Base-by-base conservation (phyloP, 2,113 vertebrate genomes). In the Otocyon megalotis region DNA sequence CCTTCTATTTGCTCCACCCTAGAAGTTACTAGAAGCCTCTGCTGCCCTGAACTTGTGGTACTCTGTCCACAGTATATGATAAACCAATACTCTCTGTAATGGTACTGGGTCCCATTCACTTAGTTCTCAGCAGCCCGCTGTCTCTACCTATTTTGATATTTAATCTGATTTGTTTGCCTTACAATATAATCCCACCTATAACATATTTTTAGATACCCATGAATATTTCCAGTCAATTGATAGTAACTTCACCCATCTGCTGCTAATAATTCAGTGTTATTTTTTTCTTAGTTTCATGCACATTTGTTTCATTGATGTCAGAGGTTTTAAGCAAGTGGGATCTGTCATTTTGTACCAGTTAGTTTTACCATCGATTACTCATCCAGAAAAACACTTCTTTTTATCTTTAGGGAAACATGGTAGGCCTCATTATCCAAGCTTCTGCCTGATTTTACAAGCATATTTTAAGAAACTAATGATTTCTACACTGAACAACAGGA, bases 381-480 rank as follows among this genome's bases (percentile, higher is more conserved):
- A 62, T 28, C n/a, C 87, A 56, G 3, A 85, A 65, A 37, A 94
- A 43, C 32, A 50, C 35, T 11, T 24, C n/a, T 7, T 26, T 63
- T 48, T 96, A 85, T 93, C 28, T 63, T 96, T 95, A 17, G 4
- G 88, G 32, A 90, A 74, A 10, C 16, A n/a, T 43, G 1, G 0
- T 58, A 53, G 43, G 3, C 8, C 19, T 81, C 26, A 74, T 62
- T 89, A 87, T 72, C 48, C 43, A 86, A 15, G 26, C 54, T 97
- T 83, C 58, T 94, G 77, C 76, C 95, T 90, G 17, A 90, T 71
- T 92, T 56, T 88, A 22, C 11, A 80, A 95, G 37, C 63, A 83
- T 71, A 74, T 63, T 96, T 56, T 63, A 53, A 69, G 37, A 90
- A 98, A 97, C 37, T 83, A 92, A 53, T 77, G 19, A n/a, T 71